Conservation (phyloP, 2,888 invertebrate genomes). For the Zootermopsis nevadensis region DNA sequence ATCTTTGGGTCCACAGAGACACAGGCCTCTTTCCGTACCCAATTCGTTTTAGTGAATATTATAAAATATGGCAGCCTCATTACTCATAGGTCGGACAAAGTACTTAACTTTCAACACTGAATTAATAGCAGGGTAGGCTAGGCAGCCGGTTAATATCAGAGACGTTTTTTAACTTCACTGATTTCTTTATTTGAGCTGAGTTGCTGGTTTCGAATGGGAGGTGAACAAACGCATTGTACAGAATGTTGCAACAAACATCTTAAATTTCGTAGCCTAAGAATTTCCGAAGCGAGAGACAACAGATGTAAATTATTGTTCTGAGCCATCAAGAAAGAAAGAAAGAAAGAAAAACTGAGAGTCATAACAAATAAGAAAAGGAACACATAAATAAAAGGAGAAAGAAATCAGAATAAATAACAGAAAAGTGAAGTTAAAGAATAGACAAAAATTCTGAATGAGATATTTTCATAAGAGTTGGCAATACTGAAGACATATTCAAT, state of each 20-base stretch:
- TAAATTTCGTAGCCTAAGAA: neutral
- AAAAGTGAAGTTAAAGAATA: too few relatives aligned
- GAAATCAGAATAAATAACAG: too few relatives aligned
- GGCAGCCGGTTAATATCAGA: neutral
- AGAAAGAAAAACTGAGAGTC: too few relatives aligned
- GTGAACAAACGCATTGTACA: neutral
- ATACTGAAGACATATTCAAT: too few relatives aligned
- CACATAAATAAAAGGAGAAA: too few relatives aligned
- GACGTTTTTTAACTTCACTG: neutral
- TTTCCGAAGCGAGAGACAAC: too few relatives aligned
- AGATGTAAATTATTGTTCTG: too few relatives aligned
- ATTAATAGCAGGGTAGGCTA: neutral
- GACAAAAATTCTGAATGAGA: too few relatives aligned
- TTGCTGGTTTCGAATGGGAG: neutral
- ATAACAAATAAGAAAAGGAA: too few relatives aligned
- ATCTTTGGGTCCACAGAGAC: neutral
- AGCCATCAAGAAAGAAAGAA: too few relatives aligned
- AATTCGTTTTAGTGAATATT: neutral
- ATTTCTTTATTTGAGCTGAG: neutral
- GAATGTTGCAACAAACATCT: neutral
- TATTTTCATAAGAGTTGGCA: too few relatives aligned
- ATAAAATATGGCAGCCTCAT: conserved; percentile 11
- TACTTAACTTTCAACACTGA: neutral
- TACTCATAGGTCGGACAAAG: neutral
- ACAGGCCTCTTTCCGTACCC: neutral